Evolutionary conservation across 2,113 vertebrate genomes (phyloP).

Genomic region (Cariama cristata): DNA sequence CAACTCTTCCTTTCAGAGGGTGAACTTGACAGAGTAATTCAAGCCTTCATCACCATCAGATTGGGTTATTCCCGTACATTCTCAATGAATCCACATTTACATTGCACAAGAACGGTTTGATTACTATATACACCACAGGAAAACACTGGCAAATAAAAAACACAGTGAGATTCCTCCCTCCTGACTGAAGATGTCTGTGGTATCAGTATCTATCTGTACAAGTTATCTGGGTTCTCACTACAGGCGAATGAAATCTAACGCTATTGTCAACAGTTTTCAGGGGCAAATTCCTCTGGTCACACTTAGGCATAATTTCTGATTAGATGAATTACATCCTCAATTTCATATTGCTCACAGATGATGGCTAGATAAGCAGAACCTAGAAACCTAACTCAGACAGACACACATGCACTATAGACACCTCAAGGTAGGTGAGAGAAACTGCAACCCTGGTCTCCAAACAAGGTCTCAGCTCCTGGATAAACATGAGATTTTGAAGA

Average conservation of each 20-base stretch:
- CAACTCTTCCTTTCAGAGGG: background rate
- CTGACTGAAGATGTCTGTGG: background rate
- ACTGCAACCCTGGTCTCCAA: background rate
- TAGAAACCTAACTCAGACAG: background rate
- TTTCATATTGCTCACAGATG: background rate
- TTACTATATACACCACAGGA: background rate
- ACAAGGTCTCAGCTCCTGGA: background rate
- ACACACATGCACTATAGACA: rapidly evolving
- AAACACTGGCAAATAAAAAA: background rate
- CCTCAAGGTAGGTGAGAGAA: background rate
- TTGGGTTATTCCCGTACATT: background rate
- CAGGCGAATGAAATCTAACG: background rate
- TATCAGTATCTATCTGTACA: background rate
- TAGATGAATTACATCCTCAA: background rate
- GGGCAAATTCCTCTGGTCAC: background rate
- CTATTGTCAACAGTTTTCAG: rapidly evolving
- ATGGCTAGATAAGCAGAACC: background rate
- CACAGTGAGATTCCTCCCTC: background rate
- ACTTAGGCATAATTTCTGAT: background rate
- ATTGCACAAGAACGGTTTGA: background rate
- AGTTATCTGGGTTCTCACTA: background rate
- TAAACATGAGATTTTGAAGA: background rate
- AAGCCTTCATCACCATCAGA: background rate
- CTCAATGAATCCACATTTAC: background rate
- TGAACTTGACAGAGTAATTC: background rate